Evolutionary conservation across 1,140 invertebrate species (phyloP), one percentile per base, ranked within the genome.

Genomic region (Drosophila navojoa): DNA sequence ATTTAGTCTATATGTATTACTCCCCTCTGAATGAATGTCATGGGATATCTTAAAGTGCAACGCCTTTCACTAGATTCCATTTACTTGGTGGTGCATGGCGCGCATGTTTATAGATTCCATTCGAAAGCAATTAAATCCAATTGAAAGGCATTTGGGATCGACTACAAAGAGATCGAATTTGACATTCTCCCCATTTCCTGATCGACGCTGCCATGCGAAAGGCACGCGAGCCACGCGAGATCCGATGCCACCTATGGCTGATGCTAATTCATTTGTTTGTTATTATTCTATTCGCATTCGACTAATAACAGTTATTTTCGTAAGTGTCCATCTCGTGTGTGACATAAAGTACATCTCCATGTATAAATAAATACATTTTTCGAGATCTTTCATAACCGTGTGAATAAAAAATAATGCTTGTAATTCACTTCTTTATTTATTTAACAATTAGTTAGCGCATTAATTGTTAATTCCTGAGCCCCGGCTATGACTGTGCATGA

Each of bases 121-220:
- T 86, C 38, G 25, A 52, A 49, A 35, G 44, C 82, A 87, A 87
- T 87, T 87, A 89, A 47, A 76, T 60, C 61, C 84, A 87, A 87
- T 86, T 87, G 59, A 79, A 89, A 82, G 69, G 35, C 35, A 38
- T 3, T 38, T 3, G 35, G 57, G 1, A 32, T 32, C 19, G 19
- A 63, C 11, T 47, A 29, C 29, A 25, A 77, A 66, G 53, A 32
- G 45, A 29, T 66, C 44, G 60, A 45, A 22, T 52, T 32, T n/a
- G 25, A 55, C 27, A 61, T 53, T 58, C 47, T 38, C 54, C 38
- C 53, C 54, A 59, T 67, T 71, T 45, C 38, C 55, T 49, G 16
- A 49, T 49, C 10, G 10, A 22, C 19, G 19, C 19, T 29, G 27
- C 27, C 27, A 29, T 29, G 27, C 27, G 27, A 29, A 29, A 71